A percentile compares a stretch with the other conserved stretches of the same genome.
Evolutionary conservation across 2,797 vertebrate species (phyloP).

Genomic region (Uromys caudimaculatus): DNA sequence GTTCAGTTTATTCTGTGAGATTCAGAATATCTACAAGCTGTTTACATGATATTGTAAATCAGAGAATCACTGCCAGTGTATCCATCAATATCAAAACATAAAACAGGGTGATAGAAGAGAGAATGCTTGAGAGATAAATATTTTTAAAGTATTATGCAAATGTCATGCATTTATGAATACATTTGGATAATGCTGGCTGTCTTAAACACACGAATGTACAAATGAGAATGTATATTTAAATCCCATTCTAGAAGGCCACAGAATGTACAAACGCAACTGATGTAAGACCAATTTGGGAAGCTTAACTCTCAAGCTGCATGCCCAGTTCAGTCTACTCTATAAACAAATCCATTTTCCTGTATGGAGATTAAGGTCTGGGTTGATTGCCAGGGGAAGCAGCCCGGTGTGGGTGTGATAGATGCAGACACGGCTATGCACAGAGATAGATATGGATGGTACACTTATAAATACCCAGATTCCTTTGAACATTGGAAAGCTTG

Average conservation of each 20-base stretch:
- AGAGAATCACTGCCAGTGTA: not conserved
- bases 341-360: not conserved
- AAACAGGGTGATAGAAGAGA: not conserved
- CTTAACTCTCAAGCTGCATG: not conserved
- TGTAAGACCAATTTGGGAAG: not conserved
- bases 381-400: not conserved
- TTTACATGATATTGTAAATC: not conserved
- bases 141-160: not conserved
- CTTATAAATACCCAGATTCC: not conserved
- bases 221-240: not conserved
- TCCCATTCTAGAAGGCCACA: not conserved
- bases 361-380: not conserved
- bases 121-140: not conserved
- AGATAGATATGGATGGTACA: not conserved
- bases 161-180: not conserved
- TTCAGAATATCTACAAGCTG: not conserved
- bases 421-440: not conserved
- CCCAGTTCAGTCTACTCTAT: not conserved
- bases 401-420: not conserved
- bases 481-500: not conserved
- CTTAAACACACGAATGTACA: not conserved
- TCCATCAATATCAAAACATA: not conserved
- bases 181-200: not conserved
- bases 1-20: not conserved
- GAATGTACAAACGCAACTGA: not conserved